Evolutionary conservation across 2,888 invertebrate species (phyloP).

Genomic region (Eumerus sabulonum): DNA sequence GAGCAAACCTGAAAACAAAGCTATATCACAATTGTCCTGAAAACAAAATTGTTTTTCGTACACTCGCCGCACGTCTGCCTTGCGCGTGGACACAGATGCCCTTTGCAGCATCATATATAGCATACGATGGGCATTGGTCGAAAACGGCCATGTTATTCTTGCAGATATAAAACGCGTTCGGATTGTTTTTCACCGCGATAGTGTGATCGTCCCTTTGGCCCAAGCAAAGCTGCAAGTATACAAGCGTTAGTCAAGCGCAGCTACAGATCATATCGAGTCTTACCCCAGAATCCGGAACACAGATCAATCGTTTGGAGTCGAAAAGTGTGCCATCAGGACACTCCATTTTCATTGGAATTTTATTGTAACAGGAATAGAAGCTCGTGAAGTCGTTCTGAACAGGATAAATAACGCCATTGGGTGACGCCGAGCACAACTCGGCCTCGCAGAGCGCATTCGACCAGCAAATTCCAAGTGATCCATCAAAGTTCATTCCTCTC

Average conservation of each 20-base stretch:
- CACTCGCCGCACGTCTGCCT: conserved; percentile 39
- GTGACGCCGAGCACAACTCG: conserved; percentile 69
- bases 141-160: conserved; percentile 46
- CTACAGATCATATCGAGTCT: conserved; percentile 53
- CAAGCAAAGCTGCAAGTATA: conserved; percentile 34
- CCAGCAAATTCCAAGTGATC: conserved; percentile 66
- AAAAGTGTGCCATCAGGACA: conserved; percentile 69
- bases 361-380: conserved; percentile 72
- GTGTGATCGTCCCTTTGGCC: conserved; percentile 36
- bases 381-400: conserved; percentile 61
- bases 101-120: conserved; percentile 48
- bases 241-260: conserved; percentile 20
- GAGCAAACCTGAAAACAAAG: conserved; percentile 44
- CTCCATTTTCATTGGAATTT: conserved; percentile 34
- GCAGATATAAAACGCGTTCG: conserved; percentile 71
- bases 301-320: conserved; percentile 33
- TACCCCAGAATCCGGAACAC: conserved; percentile 68
- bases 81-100: conserved; percentile 42
- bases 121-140: conserved; percentile 52
- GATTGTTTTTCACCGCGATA: conserved; percentile 55
- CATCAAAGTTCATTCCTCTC: conserved; percentile 70
- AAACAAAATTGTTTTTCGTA: conserved; percentile 3
- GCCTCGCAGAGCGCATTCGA: conserved; percentile 66
- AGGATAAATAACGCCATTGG: conserved; percentile 67
- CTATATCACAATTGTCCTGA: not conserved